These are phyloP conservation scores for Embidobia sp. DNA, from an alignment of 2,888 invertebrate species.

Conservation along the genomic window DNA sequence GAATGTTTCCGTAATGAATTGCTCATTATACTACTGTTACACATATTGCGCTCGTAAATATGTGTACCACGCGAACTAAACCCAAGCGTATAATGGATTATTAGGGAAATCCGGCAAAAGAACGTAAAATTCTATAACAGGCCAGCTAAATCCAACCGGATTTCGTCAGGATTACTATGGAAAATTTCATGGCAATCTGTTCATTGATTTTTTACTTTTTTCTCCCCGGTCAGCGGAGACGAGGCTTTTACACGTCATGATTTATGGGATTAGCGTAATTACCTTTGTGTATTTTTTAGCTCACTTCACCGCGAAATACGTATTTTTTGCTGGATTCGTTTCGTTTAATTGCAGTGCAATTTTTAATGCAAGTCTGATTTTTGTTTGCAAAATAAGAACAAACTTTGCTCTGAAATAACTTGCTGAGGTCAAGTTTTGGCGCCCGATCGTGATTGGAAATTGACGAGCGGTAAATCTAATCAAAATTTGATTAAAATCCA, in stretches of 20 bases:
- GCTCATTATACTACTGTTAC: slow-evolving; percentile 50
- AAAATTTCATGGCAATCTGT: slow-evolving; percentile 56
- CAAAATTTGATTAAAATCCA: no score
- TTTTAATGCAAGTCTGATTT: no score
- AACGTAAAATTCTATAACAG: slow-evolving; percentile 62
- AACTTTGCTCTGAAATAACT: no score
- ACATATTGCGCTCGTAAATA: slow-evolving; percentile 48
- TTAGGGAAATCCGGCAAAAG: slow-evolving; percentile 61
- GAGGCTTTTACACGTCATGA: neutral
- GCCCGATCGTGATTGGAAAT: no score
- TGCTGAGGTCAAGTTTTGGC: no score
- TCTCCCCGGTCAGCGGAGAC: neutral
- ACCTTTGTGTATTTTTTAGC: no score
- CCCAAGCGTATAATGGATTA: slow-evolving; percentile 50
- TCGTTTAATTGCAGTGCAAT: no score
- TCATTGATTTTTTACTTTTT: slow-evolving; percentile 48
- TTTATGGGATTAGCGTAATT: no score
- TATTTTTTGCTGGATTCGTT: no score
- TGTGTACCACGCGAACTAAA: slow-evolving; percentile 50
- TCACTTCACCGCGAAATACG: no score
- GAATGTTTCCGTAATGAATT: slow-evolving; percentile 37
- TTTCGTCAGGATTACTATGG: slow-evolving; percentile 59
- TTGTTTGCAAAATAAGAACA: no score
- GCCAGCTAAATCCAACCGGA: slow-evolving; percentile 40
- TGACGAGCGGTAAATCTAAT: no score